phyloP scores from a whole-genome alignment of 1,140 invertebrate species.

The Ericerus pela region DNA sequence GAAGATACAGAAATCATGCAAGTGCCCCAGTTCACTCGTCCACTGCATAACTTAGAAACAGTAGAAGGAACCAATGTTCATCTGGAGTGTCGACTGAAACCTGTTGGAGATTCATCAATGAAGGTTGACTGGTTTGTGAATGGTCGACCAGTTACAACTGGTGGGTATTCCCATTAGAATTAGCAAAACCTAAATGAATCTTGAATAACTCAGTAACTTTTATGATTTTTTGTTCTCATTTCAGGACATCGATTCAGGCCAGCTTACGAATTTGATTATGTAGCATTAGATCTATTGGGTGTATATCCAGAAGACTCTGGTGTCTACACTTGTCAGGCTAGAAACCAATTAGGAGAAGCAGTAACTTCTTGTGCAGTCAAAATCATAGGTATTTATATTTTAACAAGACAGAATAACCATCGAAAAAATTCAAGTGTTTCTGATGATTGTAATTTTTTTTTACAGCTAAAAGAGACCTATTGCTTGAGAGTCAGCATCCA shows the following conservation, averaged over 20 bases:
- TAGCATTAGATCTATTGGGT: conserved; percentile 84
- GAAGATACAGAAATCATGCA: conserved; percentile 67
- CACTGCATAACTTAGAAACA: conserved; percentile 78
- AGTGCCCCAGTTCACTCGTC: conserved; percentile 68
- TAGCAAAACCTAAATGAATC: not conserved
- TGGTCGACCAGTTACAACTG: conserved; percentile 64
- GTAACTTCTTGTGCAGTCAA: conserved; percentile 77
- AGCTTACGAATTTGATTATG: conserved; percentile 94
- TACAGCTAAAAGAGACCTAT: conserved; percentile 63
- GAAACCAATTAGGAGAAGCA: conserved; percentile 84
- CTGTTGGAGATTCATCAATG: conserved; percentile 89
- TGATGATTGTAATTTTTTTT: not conserved
- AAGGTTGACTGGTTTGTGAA: conserved; percentile 95
- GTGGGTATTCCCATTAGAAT: conserved; percentile 20
- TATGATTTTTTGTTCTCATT: not conserved
- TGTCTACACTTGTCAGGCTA: conserved; percentile 83
- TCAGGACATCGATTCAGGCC: conserved; percentile 84
- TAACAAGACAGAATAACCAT: not conserved
- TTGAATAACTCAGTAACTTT: not conserved
- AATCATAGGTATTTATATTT: conserved; percentile 42
- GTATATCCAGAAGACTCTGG: conserved; percentile 95
- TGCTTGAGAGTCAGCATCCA: conserved; percentile 71
- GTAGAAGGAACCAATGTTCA: conserved; percentile 85
- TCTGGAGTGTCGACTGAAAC: conserved; percentile 80
- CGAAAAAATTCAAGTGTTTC: not conserved